phyloP scores from a whole-genome alignment of 2,113 vertebrate species.

The Zosterops japonicus region DNA sequence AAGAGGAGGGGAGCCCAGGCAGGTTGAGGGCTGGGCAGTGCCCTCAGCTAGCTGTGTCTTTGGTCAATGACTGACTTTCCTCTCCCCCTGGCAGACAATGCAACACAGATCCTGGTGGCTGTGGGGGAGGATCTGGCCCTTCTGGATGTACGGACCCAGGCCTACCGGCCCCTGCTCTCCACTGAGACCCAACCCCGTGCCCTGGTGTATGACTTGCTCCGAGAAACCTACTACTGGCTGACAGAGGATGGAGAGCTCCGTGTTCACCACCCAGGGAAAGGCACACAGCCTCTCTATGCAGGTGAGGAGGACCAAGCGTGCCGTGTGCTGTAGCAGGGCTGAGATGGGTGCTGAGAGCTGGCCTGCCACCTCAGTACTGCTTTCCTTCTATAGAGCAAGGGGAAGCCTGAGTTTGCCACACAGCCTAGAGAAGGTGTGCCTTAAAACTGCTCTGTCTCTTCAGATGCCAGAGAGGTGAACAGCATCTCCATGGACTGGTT shows the following conservation, averaged over 20 bases:
- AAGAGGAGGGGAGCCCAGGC: fast-evolving
- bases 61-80: neutral
- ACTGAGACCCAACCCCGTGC: slow-evolving; percentile 54
- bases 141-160: slow-evolving; percentile 73
- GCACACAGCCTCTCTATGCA: slow-evolving; percentile 67
- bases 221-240: slow-evolving; percentile 82
- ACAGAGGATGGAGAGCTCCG: slow-evolving; percentile 76
- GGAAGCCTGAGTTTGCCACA: neutral
- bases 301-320: slow-evolving; percentile 50
- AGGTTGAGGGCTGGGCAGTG: neutral
- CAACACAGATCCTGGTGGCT: slow-evolving; percentile 73
- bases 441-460: neutral
- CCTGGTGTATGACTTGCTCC: slow-evolving; percentile 77
- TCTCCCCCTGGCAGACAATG: slow-evolving; percentile 66
- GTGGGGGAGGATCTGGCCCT: slow-evolving; percentile 73
- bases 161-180: slow-evolving; percentile 62
- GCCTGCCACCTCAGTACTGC: neutral
- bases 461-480: slow-evolving; percentile 78
- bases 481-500: slow-evolving; percentile 88
- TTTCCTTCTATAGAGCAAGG: neutral
- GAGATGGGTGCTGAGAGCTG: neutral
- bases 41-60: fast-evolving
- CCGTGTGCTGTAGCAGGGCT: neutral
- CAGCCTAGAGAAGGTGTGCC: neutral
- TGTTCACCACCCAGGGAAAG: slow-evolving; percentile 46